Evolutionary conservation across 2,888 invertebrate species (phyloP), one percentile per base, ranked within the genome.

Genomic region (Oscheius onirici): DNA sequence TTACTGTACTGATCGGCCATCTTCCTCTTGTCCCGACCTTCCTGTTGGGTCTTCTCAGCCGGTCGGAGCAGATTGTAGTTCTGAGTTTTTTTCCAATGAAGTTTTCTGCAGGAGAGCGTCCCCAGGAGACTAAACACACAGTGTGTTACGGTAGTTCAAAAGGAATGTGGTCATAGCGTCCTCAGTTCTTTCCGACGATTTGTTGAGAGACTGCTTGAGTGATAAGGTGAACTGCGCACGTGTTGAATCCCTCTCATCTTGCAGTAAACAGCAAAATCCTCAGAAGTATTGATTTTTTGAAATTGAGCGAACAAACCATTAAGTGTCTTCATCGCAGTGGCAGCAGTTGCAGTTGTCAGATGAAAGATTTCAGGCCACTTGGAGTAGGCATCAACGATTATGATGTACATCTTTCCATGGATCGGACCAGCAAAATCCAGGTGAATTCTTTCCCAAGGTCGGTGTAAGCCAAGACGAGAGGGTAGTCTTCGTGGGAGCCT

Each of bases 311-410:
- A 76, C 1, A 82, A 17, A 1, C 20, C 26, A n/a, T 60, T 51
- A 1, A 82, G 40, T 8, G 13, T 24, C 2, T 24, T n/a, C 6
- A 77, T 69, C 6, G 75, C 73, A 13, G 34, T 20, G 1, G 13
- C 10, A 6, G 74, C 46, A 1, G 76, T 65, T 0, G 69, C 75
- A 0, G 41, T 57, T 13, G 24, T 52, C 51, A 67, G 66, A 15
- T 44, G 22, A 10, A 66, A 3, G 11, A 74, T 85, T 80, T 89
- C 89, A 2, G 87, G 84, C 89, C 89, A 90, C 73, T 90, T 90
- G 0, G 88, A 88, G 71, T 83, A 83, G 22, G 88, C 83, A 73
- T 89, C 89, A 2, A 88, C 84, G 2, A 89, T 76, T 3, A 89
- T 78, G 2, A 89, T 69, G 46, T 87, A 82, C 13, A 11, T 57